Conservation (phyloP, 2,113 vertebrate species). For the Cyphomyrus plagiostoma region DNA sequence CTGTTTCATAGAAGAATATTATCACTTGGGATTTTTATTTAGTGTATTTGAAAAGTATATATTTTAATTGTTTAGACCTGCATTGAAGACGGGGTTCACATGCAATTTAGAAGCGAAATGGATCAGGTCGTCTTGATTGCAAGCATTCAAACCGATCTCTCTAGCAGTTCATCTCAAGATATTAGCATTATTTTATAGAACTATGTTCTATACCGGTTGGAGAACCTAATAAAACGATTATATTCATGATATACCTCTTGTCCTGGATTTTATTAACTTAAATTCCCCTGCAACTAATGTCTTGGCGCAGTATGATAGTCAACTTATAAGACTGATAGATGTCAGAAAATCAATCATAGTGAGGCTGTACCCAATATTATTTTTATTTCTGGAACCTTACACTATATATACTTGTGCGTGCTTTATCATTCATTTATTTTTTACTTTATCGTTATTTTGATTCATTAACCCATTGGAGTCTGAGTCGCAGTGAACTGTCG, state of each 20-base stretch:
- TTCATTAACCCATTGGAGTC: not conserved
- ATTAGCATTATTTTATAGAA: constrained; percentile 77
- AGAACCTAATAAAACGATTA: not conserved
- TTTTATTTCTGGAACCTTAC: not conserved
- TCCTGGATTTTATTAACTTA: constrained; percentile 85
- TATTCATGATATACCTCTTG: not conserved
- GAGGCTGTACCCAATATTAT: not conserved
- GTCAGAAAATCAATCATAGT: not conserved
- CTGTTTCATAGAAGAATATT: not conserved
- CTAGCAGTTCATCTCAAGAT: constrained; percentile 17
- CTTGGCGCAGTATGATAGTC: not conserved
- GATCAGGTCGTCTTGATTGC: constrained; percentile 63
- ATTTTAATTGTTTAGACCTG: constrained; percentile 50
- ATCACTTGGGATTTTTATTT: not conserved
- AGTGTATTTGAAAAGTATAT: not conserved
- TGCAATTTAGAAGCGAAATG: constrained; percentile 61
- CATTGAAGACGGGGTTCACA: constrained; percentile 62
- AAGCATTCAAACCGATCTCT: constrained; percentile 57
- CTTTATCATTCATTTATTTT: not conserved
- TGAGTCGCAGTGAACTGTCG: not conserved
- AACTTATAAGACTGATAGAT: not conserved
- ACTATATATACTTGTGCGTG: not conserved
- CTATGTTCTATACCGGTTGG: constrained; percentile 40
- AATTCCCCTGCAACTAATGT: constrained; percentile 53
- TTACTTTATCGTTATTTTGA: not conserved